Evolutionary conservation across 2,888 invertebrate species (phyloP).

Genomic region (Julus scandinavius): DNA sequence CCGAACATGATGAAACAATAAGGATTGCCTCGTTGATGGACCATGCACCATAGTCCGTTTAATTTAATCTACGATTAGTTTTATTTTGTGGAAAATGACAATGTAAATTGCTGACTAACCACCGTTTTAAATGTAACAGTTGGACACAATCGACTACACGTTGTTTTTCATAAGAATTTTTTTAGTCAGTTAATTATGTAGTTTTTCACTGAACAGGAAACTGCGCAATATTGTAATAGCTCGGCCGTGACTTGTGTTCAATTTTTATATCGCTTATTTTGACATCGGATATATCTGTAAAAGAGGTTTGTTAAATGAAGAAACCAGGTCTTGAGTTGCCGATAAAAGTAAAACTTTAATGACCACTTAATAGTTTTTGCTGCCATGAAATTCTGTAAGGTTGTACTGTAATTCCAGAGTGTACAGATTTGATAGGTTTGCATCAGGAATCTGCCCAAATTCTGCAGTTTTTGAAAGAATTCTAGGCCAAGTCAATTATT

Average conservation of each 20-base stretch:
- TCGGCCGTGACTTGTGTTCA: background rate
- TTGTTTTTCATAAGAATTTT: background rate
- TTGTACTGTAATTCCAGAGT: background rate
- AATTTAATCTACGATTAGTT: background rate
- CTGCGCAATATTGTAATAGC: background rate
- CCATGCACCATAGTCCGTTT: background rate
- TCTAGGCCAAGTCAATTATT: background rate
- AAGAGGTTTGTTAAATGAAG: background rate
- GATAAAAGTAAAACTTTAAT: background rate
- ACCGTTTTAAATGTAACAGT: background rate
- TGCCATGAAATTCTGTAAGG: background rate
- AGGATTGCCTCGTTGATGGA: background rate
- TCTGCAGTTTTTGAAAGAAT: background rate
- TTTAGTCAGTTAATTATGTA: background rate
- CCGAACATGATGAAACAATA: background rate
- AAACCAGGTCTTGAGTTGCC: background rate
- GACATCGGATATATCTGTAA: conserved; percentile 5
- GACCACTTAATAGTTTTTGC: background rate
- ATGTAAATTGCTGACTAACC: background rate
- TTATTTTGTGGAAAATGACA: background rate
- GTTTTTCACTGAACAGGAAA: background rate
- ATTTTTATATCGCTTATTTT: conserved; percentile 8
- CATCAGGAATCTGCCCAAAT: background rate
- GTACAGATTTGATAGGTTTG: background rate
- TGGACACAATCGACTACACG: background rate